Percentiles rank a stretch among this genome's conserved stretches.
Conservation (phyloP, 2,797 vertebrate species). For the Bufotes viridis region DNA sequence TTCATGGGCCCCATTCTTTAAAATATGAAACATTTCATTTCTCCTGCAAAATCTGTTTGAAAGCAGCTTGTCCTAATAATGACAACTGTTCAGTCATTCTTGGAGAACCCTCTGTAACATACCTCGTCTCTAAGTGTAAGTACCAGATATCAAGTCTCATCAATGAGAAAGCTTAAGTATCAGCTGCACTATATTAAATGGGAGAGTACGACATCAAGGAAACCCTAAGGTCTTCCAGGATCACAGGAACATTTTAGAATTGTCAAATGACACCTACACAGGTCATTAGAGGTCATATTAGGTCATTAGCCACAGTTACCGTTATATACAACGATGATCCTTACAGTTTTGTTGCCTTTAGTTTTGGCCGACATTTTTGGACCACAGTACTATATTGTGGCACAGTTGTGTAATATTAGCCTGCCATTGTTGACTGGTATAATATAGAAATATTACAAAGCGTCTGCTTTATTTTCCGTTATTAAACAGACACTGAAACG, state of each 20-base stretch:
- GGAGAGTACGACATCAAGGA: background rate
- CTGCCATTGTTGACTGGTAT: background rate
- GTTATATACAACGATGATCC: background rate
- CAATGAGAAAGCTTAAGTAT: background rate
- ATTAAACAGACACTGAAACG: background rate
- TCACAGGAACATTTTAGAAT: background rate
- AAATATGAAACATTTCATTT: background rate
- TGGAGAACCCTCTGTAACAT: background rate
- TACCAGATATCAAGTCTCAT: background rate
- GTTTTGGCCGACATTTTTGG: background rate
- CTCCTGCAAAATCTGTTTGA: background rate
- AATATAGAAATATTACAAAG: background rate
- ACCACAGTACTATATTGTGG: background rate
- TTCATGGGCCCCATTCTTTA: background rate
- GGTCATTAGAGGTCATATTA: background rate
- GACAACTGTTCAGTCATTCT: background rate
- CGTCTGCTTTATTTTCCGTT: background rate
- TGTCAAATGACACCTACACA: background rate
- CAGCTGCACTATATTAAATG: background rate
- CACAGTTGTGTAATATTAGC: background rate
- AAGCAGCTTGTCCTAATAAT: background rate
- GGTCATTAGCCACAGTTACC: background rate
- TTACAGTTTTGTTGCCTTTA: background rate
- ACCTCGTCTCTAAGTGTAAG: background rate
- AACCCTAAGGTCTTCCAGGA: background rate